Conservation (phyloP, 23 tunicate genomes). For the Ascidia mentula region DNA sequence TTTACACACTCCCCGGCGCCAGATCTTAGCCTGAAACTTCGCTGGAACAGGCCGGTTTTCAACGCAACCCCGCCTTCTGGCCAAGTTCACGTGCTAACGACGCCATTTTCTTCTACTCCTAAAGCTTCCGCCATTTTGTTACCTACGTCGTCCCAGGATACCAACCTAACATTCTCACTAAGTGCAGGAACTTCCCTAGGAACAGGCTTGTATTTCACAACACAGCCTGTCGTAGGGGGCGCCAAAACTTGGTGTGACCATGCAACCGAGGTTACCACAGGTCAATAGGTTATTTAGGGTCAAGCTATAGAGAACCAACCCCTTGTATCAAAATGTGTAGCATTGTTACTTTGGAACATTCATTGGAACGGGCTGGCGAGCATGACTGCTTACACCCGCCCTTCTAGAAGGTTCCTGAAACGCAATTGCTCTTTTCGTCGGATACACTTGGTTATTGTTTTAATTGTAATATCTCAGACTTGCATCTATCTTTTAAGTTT, state of each 20-base stretch:
- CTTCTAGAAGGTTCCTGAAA: slow-evolving; percentile 24
- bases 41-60: slow-evolving; percentile 48
- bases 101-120: background rate
- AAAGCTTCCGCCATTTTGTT: too few relatives aligned
- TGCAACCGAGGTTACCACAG: background rate
- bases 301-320: too few relatives aligned
- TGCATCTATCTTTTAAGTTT: too few relatives aligned
- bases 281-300: background rate
- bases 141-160: too few relatives aligned
- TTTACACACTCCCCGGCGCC: background rate
- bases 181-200: slow-evolving; percentile 63
- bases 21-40: slow-evolving; percentile 38
- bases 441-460: too few relatives aligned
- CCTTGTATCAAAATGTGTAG: too few relatives aligned
- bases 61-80: slow-evolving; percentile 17
- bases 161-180: slow-evolving; percentile 2
- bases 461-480: too few relatives aligned
- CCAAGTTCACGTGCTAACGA: slow-evolving; percentile 23
- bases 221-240: slow-evolving; percentile 41
- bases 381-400: background rate
- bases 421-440: background rate
- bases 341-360: slow-evolving; percentile 19
- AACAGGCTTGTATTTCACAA: slow-evolving; percentile 40
- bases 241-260: slow-evolving; percentile 7
- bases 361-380: slow-evolving; percentile 31